Evolutionary conservation across 2,888 invertebrate genomes (phyloP).

Genomic region (Tanytarsus gracilentus): DNA sequence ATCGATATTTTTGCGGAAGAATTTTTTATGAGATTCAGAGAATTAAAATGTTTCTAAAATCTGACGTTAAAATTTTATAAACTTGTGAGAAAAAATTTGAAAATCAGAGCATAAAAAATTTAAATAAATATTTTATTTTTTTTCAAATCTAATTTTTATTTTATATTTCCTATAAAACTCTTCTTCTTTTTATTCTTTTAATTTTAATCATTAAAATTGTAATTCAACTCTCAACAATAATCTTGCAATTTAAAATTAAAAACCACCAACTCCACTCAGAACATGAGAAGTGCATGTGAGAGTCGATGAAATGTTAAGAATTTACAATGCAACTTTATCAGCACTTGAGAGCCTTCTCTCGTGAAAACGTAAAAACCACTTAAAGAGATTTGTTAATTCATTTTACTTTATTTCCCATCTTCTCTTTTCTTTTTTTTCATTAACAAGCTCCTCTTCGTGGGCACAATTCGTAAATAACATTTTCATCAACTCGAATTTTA

Average conservation of each 20-base stretch:
- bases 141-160: background rate
- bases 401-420: background rate
- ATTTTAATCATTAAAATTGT: too few species aligned
- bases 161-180: too few species aligned
- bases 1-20: too few species aligned
- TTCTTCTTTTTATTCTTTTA: too few species aligned
- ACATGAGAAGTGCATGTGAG: background rate
- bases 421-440: background rate
- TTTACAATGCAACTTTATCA: background rate
- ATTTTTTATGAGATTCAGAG: too few species aligned
- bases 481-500: background rate
- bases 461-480: background rate
- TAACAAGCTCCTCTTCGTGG: background rate
- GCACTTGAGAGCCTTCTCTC: background rate
- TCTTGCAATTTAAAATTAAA: too few species aligned
- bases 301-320: background rate
- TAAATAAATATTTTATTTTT: background rate
- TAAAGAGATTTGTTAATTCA: slow-evolving; percentile 18
- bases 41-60: background rate
- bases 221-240: too few species aligned
- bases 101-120: background rate
- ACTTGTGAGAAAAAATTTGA: too few species aligned
- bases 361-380: slow-evolving; percentile 17
- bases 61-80: too few species aligned
- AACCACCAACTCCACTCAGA: too few species aligned